Evolutionary conservation across 1,140 invertebrate genomes (phyloP), one percentile per base, ranked within the genome.

Genomic region (Zeugodacus cucurbitae): DNA sequence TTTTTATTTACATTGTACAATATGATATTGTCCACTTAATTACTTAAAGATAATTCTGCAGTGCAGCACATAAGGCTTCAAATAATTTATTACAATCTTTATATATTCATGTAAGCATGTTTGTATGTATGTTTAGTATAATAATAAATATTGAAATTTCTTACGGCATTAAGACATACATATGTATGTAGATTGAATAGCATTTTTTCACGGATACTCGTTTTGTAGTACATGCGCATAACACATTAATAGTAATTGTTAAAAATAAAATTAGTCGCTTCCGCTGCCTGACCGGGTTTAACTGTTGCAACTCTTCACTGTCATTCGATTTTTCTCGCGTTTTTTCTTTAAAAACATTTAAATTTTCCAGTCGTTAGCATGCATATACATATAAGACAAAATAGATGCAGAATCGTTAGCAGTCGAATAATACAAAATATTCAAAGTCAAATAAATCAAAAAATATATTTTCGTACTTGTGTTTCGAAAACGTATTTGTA

Each of bases 361-460:
- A 74, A 74, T 74, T 41, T 41, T 74, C 67, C 67, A 37, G 67
- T 22, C 26, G 74, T 11, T 26, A 26, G 37, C 74, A 82, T 82
- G 74, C 37, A 48, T 54, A 82, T 82, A 82, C 37, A 48, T 54
- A 82, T 82, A 82, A 82, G 44, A 82, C 70, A 78, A 82, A 48
- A 82, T 48, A 82, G 74, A 82, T 82, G 74, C n/a, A 82, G 48
- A 14, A 82, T 44, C 48, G 74, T 82, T 82, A 82, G 41, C 74
- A 48, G 17, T 41, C 34, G 20, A 6, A 82, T 48, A n/a, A 82
- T 48, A 8, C 74, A 82, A 1, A 78, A 78, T 26, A 29, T 32
- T 82, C 34, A 82, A 82, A 48, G 10, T 82, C 10, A 37, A 48
- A 48, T 74, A 74, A 41, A 48, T 14, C n/a, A 82, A 54, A 82